phyloP scores from a whole-genome alignment of 2,888 invertebrate genomes.

The Nomada fucata region DNA sequence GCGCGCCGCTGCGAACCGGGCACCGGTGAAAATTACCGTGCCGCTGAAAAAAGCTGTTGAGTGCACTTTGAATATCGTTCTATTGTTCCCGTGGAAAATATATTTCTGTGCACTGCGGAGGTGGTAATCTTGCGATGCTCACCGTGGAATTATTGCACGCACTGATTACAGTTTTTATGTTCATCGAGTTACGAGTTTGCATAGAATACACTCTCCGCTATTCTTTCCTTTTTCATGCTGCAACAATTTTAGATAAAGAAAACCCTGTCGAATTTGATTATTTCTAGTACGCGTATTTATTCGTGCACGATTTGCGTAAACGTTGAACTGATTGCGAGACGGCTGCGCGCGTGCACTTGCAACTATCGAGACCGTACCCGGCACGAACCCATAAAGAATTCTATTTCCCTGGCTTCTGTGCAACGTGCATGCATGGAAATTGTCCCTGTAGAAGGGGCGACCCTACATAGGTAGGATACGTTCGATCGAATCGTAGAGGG shows the following conservation, averaged over 20 bases:
- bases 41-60: constrained; percentile 16
- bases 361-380: background rate
- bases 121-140: background rate
- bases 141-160: background rate
- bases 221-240: background rate
- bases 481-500: constrained; percentile 18
- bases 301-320: background rate
- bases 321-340: no score
- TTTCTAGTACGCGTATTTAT: constrained; percentile 45
- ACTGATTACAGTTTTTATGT: no score
- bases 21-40: constrained; percentile 11
- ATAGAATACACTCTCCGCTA: background rate
- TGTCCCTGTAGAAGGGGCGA: constrained; percentile 40
- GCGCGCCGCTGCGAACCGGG: background rate
- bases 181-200: background rate
- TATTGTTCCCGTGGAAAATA: constrained; percentile 2
- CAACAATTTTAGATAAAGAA: background rate
- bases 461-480: background rate
- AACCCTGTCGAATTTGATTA: constrained; percentile 29
- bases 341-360: background rate
- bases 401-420: constrained; percentile 54
- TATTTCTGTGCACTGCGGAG: background rate
- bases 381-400: constrained; percentile 49
- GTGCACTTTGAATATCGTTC: constrained; percentile 15
- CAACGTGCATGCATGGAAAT: constrained; percentile 41